Evolutionary conservation across 2,888 invertebrate species (phyloP).

Genomic region (Cheilosia scutellata): DNA sequence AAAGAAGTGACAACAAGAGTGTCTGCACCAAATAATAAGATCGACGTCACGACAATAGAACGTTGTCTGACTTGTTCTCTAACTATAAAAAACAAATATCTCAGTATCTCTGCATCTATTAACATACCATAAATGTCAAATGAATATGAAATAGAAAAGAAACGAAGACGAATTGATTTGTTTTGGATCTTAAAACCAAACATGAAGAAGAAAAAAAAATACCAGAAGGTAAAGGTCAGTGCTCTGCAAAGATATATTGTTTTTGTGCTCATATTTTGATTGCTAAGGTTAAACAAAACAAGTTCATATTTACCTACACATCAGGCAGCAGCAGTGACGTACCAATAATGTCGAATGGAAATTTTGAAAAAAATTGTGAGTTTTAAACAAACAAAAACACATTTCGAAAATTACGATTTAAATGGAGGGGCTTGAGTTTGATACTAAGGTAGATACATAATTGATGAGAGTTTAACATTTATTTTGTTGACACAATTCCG

Average conservation of each 20-base stretch:
- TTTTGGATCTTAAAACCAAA: conserved; percentile 1
- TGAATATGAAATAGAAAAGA: conserved; percentile 19
- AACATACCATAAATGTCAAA: conserved; percentile 17
- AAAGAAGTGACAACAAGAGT: background rate
- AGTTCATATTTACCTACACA: too few relatives aligned
- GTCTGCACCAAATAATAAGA: background rate
- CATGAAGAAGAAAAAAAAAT: background rate
- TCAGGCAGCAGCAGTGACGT: background rate
- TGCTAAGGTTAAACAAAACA: conserved; percentile 4
- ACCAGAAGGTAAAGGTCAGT: conserved; percentile 11
- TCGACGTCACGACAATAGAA: background rate
- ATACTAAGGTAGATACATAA: too few relatives aligned
- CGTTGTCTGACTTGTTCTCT: background rate
- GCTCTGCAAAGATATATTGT: background rate
- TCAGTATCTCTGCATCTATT: conserved; percentile 11
- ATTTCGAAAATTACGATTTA: too few relatives aligned
- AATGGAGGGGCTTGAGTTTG: too few relatives aligned
- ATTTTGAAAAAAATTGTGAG: too few relatives aligned
- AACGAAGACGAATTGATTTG: conserved; percentile 30
- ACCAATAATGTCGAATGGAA: too few relatives aligned
- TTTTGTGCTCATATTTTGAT: background rate
- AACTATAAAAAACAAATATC: background rate
- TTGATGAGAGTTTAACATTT: too few relatives aligned
- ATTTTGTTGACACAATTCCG: too few relatives aligned
- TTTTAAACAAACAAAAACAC: too few relatives aligned